phyloP scores from a whole-genome alignment of 1,140 invertebrate species.

The Drosophila lini region DNA sequence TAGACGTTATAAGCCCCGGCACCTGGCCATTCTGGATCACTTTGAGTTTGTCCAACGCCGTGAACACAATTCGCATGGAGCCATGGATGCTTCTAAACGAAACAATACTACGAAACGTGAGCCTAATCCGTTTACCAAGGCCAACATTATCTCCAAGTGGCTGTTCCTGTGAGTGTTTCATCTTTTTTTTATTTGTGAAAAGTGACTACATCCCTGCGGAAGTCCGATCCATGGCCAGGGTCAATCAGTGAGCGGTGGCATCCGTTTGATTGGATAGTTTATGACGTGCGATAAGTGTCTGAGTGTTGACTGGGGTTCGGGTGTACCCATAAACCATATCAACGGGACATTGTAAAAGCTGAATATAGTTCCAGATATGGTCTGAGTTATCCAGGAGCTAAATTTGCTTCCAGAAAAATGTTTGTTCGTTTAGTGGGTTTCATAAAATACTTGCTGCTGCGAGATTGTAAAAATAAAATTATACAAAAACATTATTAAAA shows the following conservation, averaged over 20 bases:
- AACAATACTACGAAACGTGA: constrained; percentile 40
- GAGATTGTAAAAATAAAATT: neutral
- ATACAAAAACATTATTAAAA: too few species aligned
- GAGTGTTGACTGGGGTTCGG: neutral
- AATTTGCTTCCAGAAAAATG: neutral
- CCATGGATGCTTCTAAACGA: constrained; percentile 57
- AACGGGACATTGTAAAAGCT: neutral
- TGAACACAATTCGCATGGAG: constrained; percentile 34
- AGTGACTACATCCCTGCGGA: constrained; percentile 7
- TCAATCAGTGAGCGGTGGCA: constrained; percentile 21
- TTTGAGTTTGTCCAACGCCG: constrained; percentile 29
- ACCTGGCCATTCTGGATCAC: constrained; percentile 25
- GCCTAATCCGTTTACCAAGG: constrained; percentile 61
- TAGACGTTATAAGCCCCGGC: constrained; percentile 39
- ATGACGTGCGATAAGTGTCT: constrained; percentile 10
- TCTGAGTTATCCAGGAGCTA: neutral
- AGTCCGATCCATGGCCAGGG: constrained; percentile 11
- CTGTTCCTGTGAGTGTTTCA: constrained; percentile 62
- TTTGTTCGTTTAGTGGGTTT: neutral
- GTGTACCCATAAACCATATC: constrained; percentile 18
- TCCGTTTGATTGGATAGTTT: constrained; percentile 15
- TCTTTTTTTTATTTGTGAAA: neutral
- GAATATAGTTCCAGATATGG: neutral
- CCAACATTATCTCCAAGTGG: constrained; percentile 69
- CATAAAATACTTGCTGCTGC: neutral